Percentiles rank a stretch among this genome's conserved stretches.
phyloP scores from a whole-genome alignment of 2,888 invertebrate genomes.

The Cremastinae sp. region DNA sequence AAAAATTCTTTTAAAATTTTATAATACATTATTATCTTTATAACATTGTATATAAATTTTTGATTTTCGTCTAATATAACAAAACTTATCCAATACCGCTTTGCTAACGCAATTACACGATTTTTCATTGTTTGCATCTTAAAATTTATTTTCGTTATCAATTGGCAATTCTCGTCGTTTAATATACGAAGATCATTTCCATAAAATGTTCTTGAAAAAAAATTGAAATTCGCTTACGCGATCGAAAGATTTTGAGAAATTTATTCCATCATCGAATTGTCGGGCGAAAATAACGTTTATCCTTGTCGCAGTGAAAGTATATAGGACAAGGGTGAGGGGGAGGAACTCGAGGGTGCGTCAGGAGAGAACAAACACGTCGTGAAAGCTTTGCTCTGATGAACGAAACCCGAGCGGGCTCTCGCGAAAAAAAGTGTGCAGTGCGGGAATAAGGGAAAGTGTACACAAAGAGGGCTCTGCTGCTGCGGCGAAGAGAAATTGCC shows the following conservation, averaged over 20 bases:
- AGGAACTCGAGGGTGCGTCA: slow-evolving; percentile 24
- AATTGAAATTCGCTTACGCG: too few species aligned
- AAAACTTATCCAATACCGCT: too few species aligned
- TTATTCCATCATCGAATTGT: slow-evolving; percentile 33
- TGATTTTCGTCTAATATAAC: too few species aligned
- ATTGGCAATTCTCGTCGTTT: too few species aligned
- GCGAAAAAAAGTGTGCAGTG: slow-evolving; percentile 43
- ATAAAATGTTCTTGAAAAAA: too few species aligned
- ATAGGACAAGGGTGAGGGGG: not conserved
- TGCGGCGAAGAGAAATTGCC: slow-evolving; percentile 6
- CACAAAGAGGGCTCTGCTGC: slow-evolving; percentile 7
- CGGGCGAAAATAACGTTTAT: slow-evolving; percentile 26
- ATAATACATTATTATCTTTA: too few species aligned
- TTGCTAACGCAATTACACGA: too few species aligned
- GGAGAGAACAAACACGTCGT: slow-evolving; percentile 50
- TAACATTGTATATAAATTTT: too few species aligned
- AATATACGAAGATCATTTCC: too few species aligned
- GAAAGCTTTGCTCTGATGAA: slow-evolving; percentile 30
- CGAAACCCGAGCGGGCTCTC: slow-evolving; percentile 20
- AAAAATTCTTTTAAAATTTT: too few species aligned
- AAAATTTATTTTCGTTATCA: too few species aligned
- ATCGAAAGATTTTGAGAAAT: slow-evolving; percentile 13
- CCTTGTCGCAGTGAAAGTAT: not conserved
- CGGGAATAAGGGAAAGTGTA: slow-evolving; percentile 32
- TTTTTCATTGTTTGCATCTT: too few species aligned